Conservation (phyloP, 2,888 invertebrate genomes). For the Parasteatoda lunata region DNA sequence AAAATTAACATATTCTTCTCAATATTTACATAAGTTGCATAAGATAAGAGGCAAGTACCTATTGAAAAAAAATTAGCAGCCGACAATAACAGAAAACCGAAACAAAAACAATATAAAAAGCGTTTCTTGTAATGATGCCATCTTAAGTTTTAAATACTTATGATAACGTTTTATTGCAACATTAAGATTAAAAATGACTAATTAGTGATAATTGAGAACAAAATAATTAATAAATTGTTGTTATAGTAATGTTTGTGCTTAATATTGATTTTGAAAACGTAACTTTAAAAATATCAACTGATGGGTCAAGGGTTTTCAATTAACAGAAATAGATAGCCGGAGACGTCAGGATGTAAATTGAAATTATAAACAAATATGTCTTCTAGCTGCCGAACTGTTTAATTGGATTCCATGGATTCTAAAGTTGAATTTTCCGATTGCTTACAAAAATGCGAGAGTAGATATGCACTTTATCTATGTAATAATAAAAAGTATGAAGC, state of each 20-base stretch:
- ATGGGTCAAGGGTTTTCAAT: too few relatives aligned
- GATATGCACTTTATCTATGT: conserved; percentile 55
- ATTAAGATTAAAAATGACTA: too few relatives aligned
- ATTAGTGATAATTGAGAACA: too few relatives aligned
- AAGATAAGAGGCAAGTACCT: too few relatives aligned
- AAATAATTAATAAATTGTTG: too few relatives aligned
- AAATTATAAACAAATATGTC: conserved; percentile 28
- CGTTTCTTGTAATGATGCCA: neutral
- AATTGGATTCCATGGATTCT: conserved; percentile 39
- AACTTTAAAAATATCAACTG: too few relatives aligned
- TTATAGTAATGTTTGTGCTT: too few relatives aligned
- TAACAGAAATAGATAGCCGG: too few relatives aligned
- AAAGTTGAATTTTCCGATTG: conserved; percentile 32
- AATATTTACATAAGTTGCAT: too few relatives aligned
- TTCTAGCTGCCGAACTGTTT: conserved; percentile 40
- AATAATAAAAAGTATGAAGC: conserved; percentile 55
- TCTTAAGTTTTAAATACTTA: neutral
- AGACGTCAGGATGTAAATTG: too few relatives aligned
- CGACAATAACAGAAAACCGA: neutral
- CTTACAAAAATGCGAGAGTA: conserved; percentile 11
- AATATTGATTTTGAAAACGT: too few relatives aligned
- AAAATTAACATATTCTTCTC: too few relatives aligned
- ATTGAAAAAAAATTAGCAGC: neutral
- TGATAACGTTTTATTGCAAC: neutral
- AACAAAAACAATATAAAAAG: neutral